Percentiles rank a stretch among this genome's conserved stretches.
Evolutionary conservation across 2,113 vertebrate species (phyloP).

Genomic region (Lophochroa leadbeateri): DNA sequence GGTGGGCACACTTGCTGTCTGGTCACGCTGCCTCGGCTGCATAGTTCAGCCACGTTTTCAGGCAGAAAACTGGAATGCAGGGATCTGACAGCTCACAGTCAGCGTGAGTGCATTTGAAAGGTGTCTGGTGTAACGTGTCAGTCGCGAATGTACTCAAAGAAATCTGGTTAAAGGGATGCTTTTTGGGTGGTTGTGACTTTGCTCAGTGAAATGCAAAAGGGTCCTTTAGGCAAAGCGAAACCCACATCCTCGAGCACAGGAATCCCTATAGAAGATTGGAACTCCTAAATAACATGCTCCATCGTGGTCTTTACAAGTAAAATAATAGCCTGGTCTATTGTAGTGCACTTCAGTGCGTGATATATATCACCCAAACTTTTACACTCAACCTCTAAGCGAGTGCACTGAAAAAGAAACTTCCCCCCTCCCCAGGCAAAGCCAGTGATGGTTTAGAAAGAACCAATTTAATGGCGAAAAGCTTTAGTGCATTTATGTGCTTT

Average conservation of each 20-base stretch:
- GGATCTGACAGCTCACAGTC: neutral
- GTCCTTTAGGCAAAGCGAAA: neutral
- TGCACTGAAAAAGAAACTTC: neutral
- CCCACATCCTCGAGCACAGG: neutral
- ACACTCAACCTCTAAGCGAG: neutral
- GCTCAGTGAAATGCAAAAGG: neutral
- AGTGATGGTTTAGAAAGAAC: neutral
- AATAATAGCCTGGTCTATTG: neutral
- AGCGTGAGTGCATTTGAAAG: neutral
- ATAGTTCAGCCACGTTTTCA: neutral
- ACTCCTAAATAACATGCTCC: neutral
- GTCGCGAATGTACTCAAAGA: neutral
- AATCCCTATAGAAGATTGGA: neutral
- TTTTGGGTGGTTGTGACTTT: neutral
- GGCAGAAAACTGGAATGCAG: neutral
- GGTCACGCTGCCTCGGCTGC: neutral
- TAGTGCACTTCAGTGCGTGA: too few species aligned
- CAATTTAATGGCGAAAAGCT: neutral
- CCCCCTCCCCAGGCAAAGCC: neutral
- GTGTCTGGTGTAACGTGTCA: neutral
- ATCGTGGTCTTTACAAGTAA: neutral
- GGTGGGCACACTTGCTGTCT: rapidly evolving
- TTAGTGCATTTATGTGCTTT: slow-evolving; percentile 2
- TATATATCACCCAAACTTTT: neutral
- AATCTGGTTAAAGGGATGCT: neutral